These are phyloP conservation scores for Hydrozoanthus gracilis DNA, from an alignment of 92 coral and sea anemone genomes.

Conservation along the genomic window DNA sequence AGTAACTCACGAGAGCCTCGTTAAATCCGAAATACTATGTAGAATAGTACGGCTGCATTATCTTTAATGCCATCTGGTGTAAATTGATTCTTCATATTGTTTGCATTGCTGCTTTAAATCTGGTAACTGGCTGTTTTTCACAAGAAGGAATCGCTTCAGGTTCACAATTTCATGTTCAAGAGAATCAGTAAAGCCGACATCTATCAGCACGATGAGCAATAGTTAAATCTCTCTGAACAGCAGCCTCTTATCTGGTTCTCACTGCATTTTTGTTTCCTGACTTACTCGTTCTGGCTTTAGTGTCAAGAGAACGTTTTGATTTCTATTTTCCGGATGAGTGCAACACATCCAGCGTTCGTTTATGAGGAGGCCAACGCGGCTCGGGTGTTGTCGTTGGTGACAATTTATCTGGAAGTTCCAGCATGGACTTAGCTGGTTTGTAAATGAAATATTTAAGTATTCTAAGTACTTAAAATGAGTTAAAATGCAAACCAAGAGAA, in stretches of 20 bases:
- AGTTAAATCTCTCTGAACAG: conserved; percentile 12
- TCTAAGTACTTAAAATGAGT: background rate
- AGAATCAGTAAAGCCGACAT: background rate
- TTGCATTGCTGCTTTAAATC: background rate
- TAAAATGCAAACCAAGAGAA: background rate
- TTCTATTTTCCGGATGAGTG: background rate
- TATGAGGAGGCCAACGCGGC: conserved; percentile 15
- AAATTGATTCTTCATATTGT: conserved; percentile 13
- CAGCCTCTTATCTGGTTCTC: conserved; percentile 9
- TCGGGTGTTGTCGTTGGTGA: conserved; percentile 14
- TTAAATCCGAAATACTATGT: conserved; percentile 59
- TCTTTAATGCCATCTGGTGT: conserved; percentile 52
- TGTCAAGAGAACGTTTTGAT: background rate
- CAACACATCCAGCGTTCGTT: conserved; percentile 1
- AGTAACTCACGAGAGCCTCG: conserved; percentile 49
- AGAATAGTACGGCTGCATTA: conserved; percentile 56
- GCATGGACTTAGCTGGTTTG: conserved; percentile 2
- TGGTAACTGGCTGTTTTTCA: background rate
- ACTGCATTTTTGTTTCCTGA: conserved; percentile 5
- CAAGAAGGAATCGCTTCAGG: background rate
- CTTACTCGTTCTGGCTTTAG: conserved; percentile 2
- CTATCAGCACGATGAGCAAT: background rate
- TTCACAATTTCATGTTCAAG: background rate
- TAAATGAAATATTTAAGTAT: background rate
- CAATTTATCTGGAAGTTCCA: conserved; percentile 10